Evolutionary conservation across 2,797 vertebrate genomes (phyloP), one percentile per base, ranked within the genome.

Genomic region (Chaenodraco wilsoni): DNA sequence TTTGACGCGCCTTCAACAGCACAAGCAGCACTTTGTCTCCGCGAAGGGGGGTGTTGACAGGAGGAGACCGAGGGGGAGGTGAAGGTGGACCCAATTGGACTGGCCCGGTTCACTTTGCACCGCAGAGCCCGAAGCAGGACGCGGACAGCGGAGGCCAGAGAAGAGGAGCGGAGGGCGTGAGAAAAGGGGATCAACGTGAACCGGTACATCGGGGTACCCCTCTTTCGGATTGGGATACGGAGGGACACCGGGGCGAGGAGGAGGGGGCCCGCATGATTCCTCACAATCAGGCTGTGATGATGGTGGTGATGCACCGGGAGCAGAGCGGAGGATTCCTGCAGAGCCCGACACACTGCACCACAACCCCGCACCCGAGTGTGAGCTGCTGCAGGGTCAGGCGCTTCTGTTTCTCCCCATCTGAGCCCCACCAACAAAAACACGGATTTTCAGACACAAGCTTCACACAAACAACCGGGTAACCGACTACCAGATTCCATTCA

Each of bases 11-110:
- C 49, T 55, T 33, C 10, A 11, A 3, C 50, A 15, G 62, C 65
- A 84, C 77, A 89, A 91, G 79, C 64, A 79, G 63, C 72, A 88
- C 88, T 89, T 89, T 91, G 89, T 91, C 82, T 84, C 12, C 10
- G 58, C 1, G 31, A 50, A 60, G 67, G 64, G 71, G 57, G 72
- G 58, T 72, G 75, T 59, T 46, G 72, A 81, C 69, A 75, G 81
- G 74, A 75, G 81, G 74, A 70, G 58, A 59, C 31, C 41, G 57
- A 49, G 59, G 67, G 57, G 46, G 59, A 48, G 79, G 74, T 5
- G 65, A 73, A 52, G 55, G 77, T 72, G 52, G n/a, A 5, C 62
- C 79, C 27, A 78, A 54, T 65, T 74, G 77, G 71, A 83, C 81
- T 81, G 68, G 41, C 23, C 76, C 69, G 59, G 72, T 58, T 68